phyloP scores from a whole-genome alignment of 2,797 vertebrate genomes.

The Odontamblyopus rebecca region DNA sequence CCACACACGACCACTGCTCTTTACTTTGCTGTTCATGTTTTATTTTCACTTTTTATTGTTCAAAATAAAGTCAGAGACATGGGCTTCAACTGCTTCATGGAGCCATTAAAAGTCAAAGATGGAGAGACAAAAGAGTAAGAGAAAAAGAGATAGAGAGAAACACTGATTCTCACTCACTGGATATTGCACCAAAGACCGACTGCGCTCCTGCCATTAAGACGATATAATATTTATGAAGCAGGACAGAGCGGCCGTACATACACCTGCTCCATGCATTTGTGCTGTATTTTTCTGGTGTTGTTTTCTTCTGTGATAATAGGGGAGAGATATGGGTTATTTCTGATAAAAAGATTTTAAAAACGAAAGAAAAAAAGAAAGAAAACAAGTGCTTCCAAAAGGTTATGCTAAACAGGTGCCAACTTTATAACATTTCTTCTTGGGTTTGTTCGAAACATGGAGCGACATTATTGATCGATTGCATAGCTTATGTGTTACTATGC shows the following conservation, averaged over 20 bases:
- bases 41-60: too few species aligned
- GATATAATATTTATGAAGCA: conserved; percentile 1
- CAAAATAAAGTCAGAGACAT: too few species aligned
- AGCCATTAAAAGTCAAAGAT: not conserved
- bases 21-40: too few species aligned
- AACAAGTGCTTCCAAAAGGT: not conserved
- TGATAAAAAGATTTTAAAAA: too few species aligned
- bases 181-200: not conserved
- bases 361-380: too few species aligned
- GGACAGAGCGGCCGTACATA: not conserved
- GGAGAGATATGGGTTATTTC: not conserved
- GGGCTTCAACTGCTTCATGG: too few species aligned
- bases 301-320: not conserved
- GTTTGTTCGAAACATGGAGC: too few species aligned
- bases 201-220: not conserved
- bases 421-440: not conserved
- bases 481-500: too few species aligned
- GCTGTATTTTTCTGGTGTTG: not conserved
- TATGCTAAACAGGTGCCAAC: not conserved
- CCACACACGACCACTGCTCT: too few species aligned
- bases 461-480: too few species aligned
- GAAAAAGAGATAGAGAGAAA: not conserved
- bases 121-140: not conserved
- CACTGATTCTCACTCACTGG: not conserved
- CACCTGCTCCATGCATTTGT: not conserved